A percentile compares a stretch with the other conserved stretches of the same genome.
These are phyloP conservation scores for Fragum sueziense DNA, from an alignment of 2,888 invertebrate genomes.

Conservation along the genomic window DNA sequence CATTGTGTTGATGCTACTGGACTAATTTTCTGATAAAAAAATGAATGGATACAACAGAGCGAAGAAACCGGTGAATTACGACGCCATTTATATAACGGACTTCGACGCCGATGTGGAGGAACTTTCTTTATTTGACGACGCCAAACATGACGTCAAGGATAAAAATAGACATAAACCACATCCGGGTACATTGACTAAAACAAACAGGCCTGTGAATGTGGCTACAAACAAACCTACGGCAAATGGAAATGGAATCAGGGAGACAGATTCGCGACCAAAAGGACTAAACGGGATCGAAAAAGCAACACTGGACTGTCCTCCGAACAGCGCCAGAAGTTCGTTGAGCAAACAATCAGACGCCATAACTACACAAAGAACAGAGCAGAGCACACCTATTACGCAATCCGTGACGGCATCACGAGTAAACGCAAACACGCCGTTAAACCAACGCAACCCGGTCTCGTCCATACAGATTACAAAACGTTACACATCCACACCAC, in stretches of 20 bases:
- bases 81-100: slow-evolving; percentile 34
- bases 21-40: too few relatives aligned
- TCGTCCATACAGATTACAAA: slow-evolving; percentile 27
- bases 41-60: not conserved
- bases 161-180: not conserved
- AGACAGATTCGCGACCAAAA: not conserved
- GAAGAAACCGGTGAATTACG: slow-evolving; percentile 18
- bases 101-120: slow-evolving; percentile 41
- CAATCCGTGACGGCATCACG: slow-evolving; percentile 9
- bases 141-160: not conserved
- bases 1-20: too few relatives aligned
- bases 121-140: slow-evolving; percentile 20
- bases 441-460: slow-evolving; percentile 23
- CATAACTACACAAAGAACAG: slow-evolving; percentile 15
- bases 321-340: slow-evolving; percentile 7
- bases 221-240: not conserved
- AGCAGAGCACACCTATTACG: not conserved
- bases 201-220: not conserved
- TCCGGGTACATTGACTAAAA: not conserved
- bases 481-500: slow-evolving; percentile 15
- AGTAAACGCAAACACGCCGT: slow-evolving; percentile 16
- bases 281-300: not conserved
- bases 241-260: not conserved
- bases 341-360: slow-evolving; percentile 2
- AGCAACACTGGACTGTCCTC: not conserved